These are phyloP conservation scores for Tympanoctomys barrerae DNA, from an alignment of 2,797 vertebrate genomes.

Conservation along the genomic window DNA sequence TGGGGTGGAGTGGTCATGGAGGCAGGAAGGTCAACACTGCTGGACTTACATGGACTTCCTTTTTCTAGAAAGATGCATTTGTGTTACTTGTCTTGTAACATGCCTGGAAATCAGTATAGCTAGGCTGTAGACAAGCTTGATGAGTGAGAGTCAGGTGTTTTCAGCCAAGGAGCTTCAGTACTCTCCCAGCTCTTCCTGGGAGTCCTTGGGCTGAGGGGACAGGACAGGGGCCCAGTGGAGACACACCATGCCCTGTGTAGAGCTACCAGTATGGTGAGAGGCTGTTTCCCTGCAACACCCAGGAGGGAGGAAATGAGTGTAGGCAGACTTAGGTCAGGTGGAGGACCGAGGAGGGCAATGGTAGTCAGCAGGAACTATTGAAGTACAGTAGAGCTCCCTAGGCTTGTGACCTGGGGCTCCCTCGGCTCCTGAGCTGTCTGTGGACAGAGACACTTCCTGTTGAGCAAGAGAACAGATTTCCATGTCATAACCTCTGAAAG, in stretches of 20 bases:
- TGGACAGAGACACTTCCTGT: not conserved
- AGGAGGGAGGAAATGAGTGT: fast-evolving
- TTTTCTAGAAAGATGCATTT: conserved; percentile 60
- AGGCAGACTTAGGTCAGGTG: conserved; percentile 44
- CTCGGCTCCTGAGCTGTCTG: not conserved
- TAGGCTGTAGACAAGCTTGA: conserved; percentile 59
- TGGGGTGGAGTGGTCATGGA: not conserved
- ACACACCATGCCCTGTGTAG: not conserved
- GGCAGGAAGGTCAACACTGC: not conserved
- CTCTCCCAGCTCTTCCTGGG: conserved; percentile 63
- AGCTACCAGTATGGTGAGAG: not conserved
- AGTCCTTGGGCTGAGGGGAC: conserved; percentile 62
- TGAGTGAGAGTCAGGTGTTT: conserved; percentile 44
- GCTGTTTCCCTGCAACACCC: conserved; percentile 18
- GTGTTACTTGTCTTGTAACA: conserved; percentile 60
- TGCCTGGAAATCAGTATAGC: conserved; percentile 57
- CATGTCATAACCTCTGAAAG: not conserved
- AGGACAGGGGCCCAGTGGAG: conserved; percentile 70
- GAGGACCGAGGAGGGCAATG: not conserved
- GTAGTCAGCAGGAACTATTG: not conserved
- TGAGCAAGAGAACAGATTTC: not conserved
- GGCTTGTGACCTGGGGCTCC: not conserved
- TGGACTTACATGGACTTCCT: not conserved
- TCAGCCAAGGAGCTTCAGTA: not conserved
- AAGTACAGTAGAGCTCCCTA: not conserved